phyloP scores from a whole-genome alignment of 2,113 vertebrate genomes.

The Cepphus grylle region DNA sequence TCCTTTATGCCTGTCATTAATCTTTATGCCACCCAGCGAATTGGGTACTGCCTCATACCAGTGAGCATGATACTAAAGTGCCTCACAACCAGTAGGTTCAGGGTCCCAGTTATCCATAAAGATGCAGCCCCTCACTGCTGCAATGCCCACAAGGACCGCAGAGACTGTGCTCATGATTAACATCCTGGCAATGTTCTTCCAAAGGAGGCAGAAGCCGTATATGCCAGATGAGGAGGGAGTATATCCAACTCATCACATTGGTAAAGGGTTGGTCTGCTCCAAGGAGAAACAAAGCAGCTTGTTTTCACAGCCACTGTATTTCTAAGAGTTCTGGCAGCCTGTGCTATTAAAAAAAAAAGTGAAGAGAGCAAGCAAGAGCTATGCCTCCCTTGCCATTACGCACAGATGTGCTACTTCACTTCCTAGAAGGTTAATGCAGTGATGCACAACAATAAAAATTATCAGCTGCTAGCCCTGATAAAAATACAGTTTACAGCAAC shows the following conservation, averaged over 20 bases:
- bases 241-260: not conserved
- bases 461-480: not conserved
- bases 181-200: not conserved
- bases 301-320: not conserved
- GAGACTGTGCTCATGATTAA: not conserved
- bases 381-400: not conserved
- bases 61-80: not conserved
- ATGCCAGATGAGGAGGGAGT: not conserved
- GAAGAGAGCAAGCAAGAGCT: not conserved
- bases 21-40: not conserved
- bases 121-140: not conserved
- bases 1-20: not conserved
- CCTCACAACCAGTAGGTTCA: not conserved
- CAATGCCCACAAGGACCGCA: not conserved
- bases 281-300: not conserved
- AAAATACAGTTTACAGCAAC: not conserved
- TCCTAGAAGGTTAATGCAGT: not conserved
- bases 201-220: not conserved
- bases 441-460: not conserved
- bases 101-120: not conserved
- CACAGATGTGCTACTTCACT: not conserved
- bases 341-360: not conserved
- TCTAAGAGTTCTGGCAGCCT: not conserved
- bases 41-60: not conserved
- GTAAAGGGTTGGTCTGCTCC: not conserved